Evolutionary conservation across 92 coral and sea anemone genomes (phyloP), one percentile per base, ranked within the genome.

Genomic region (Zoanthus gigantus): DNA sequence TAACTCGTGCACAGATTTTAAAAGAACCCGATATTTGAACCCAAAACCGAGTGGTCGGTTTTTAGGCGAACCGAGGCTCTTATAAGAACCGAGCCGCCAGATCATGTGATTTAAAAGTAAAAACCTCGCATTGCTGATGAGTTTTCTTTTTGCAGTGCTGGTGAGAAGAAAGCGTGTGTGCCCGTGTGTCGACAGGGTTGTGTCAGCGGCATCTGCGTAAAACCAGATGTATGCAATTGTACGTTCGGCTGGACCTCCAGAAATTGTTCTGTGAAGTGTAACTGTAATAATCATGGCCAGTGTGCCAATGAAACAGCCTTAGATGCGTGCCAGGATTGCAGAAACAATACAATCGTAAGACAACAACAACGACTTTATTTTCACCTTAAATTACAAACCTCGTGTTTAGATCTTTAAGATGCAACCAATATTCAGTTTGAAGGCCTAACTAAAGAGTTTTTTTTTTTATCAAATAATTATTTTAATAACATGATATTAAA

Each of bases 171-270:
- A 28, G 32, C 54, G 31, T 97, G 99, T 77, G 54, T 61, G 66
- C 97, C 99, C 37, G 89, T 97, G 9, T 97, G 99, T 58, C 83
- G 80, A 15, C 92, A 90, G 66, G 99, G 99, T 14, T 97, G 99
- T 83, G 90, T 57, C 15, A 80, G 91, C 6, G 99, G 99, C n/a
- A 28, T 53, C n/a, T 97, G 99, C 65, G 93, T 90, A 52, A 57
- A 56, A 11, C 99, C 99, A 5, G 94, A 97, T 60, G 79, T 80
- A 56, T 97, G 99, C 50, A 71, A 50, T 2, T 97, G 99, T 87
- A 6, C 85, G 87, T 97, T 97, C 85, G 99, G 99, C 13, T 97
- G 94, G 95, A 94, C 98, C 44, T 90, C 97, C 10, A 34, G 48
- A 42, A 94, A 95, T 88, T 97, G 99, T 76, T 76, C 97, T 23